Evolutionary conservation across 2,113 vertebrate genomes (phyloP).

Genomic region (Felis chaus): DNA sequence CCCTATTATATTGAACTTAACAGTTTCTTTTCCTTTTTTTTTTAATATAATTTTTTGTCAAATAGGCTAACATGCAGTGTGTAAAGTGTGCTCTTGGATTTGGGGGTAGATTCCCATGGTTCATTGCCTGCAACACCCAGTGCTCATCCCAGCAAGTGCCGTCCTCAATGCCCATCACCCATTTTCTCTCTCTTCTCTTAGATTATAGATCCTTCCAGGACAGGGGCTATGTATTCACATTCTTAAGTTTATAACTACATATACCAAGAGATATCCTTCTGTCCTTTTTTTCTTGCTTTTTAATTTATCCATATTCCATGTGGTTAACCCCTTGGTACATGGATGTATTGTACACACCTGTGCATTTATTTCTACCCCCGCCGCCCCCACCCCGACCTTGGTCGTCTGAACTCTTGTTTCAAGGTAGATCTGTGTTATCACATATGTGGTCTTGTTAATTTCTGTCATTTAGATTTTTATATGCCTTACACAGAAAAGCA

Average conservation of each 20-base stretch:
- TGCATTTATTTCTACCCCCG: neutral
- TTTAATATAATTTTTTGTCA: too few species aligned
- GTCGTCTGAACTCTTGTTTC: neutral
- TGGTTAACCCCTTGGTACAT: neutral
- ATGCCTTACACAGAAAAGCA: neutral
- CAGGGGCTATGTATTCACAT: neutral
- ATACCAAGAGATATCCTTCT: neutral
- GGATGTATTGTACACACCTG: neutral
- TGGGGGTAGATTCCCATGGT: too few species aligned
- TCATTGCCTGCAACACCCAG: too few species aligned
- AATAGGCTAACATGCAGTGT: too few species aligned
- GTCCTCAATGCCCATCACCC: too few species aligned
- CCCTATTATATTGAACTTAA: neutral
- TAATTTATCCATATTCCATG: too few species aligned
- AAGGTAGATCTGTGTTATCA: neutral
- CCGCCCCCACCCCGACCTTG: accelerated
- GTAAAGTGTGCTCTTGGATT: too few species aligned
- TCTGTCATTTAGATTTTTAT: neutral
- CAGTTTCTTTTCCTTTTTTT: neutral
- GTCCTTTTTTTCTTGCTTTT: neutral
- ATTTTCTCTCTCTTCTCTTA: neutral
- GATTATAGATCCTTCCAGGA: neutral
- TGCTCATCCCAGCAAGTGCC: too few species aligned
- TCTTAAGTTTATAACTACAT: neutral
- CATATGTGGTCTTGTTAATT: neutral